Evolutionary conservation across 2,797 vertebrate species (phyloP), one percentile per base, ranked within the genome.

Genomic region (Bovichtus variegatus): DNA sequence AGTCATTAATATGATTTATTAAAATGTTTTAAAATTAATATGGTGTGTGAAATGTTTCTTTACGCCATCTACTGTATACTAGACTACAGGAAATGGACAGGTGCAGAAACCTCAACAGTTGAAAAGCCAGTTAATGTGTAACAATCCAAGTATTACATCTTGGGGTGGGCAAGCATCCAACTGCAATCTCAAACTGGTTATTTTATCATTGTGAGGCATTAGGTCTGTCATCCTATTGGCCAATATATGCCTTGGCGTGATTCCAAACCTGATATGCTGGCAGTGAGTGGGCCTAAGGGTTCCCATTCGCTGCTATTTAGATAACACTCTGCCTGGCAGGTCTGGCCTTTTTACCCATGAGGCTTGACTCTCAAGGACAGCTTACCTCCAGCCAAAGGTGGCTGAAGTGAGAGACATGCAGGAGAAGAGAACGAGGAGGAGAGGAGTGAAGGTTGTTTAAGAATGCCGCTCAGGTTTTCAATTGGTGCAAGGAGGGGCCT

Each of bases 391-490:
- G 78, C 66, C 79, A 70, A 80, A 78, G 68, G 80, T 78, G 63
- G 76, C 57, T 68, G 41, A 71, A 80, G 67, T 25, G 55, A 81
- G 74, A 86, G 79, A 82, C 80, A 51, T 16, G 41, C 44, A 19
- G 62, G 67, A 75, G 62, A 71, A 73, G 80, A 81, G 68, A 74
- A 78, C 54, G 55, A 57, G 47, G 62, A 67, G 58, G 57, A 71
- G 71, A 6, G 0, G 65, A 76, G 71, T 15, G 71, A 78, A 87
- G 81, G 83, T 75, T 88, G 82, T 87, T 94, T 92, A 85, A 85
- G 87, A 91, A 95, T 94, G 93, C 93, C 77, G 79, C 89, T 94
- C 94, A 93, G 93, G 94, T 93, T 94, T 92, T 91, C 90, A 87
- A 80, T 92, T 71, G 91, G 87, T 55, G 78, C 66, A 63, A 74